Evolutionary conservation across 2,797 vertebrate genomes (phyloP).

Genomic region (Malacoctenus gilli): DNA sequence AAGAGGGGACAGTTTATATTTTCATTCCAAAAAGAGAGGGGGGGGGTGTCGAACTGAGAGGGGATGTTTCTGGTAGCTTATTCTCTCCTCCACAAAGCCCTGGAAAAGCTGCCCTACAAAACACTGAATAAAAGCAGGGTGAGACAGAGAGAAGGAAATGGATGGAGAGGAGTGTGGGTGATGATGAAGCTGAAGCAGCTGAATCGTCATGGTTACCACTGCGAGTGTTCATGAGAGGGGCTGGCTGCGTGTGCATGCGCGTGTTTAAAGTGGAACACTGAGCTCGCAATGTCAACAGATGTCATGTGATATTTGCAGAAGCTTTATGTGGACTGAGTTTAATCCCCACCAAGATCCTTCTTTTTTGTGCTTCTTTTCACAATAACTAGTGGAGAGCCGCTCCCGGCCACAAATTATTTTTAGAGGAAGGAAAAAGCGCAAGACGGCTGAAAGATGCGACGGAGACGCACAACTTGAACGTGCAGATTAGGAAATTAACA

Average conservation of each 20-base stretch:
- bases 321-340: conserved; percentile 23
- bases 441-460: conserved; percentile 6
- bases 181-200: conserved; percentile 70
- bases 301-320: conserved; percentile 61
- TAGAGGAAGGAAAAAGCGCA: conserved; percentile 3
- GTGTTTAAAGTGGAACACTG: conserved; percentile 40
- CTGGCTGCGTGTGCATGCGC: conserved; percentile 15
- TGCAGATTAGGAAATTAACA: conserved; percentile 11
- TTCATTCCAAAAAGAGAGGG: conserved; percentile 27
- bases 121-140: conserved; percentile 53
- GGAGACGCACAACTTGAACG: background rate
- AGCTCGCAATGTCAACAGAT: conserved; percentile 62
- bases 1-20: conserved; percentile 31
- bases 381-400: conserved; percentile 11
- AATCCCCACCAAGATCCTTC: conserved; percentile 35
- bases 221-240: conserved; percentile 39
- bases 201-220: conserved; percentile 78
- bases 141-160: conserved; percentile 64
- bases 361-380: conserved; percentile 29
- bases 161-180: conserved; percentile 75
- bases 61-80: conserved; percentile 47
- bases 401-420: conserved; percentile 12
- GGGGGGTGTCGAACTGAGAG: too few species aligned
- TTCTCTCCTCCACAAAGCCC: conserved; percentile 62
- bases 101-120: conserved; percentile 54